Percentiles rank a stretch among this genome's conserved stretches.
Conservation (phyloP, 2,888 invertebrate genomes). For the Chirona hameri region DNA sequence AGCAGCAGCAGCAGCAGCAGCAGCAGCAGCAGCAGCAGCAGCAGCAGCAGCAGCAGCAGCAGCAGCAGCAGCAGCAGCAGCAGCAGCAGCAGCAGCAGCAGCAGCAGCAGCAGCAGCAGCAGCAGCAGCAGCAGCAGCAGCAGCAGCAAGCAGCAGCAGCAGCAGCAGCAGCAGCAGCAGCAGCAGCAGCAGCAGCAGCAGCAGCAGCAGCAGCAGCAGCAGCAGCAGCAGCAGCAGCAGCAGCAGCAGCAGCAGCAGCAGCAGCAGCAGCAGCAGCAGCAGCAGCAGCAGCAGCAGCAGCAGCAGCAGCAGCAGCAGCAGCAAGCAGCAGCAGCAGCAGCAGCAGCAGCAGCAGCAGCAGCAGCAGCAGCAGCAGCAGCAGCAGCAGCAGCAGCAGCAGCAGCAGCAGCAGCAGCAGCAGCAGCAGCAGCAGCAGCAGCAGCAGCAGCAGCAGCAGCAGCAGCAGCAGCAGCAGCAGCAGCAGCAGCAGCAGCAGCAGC, state of each 20-base stretch:
- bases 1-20: background rate
- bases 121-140: background rate
- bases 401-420: background rate
- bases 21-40: slow-evolving; percentile 13
- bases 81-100: background rate
- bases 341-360: slow-evolving; percentile 13
- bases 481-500: slow-evolving; percentile 24
- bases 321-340: too few species aligned
- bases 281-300: background rate
- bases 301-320: background rate
- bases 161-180: background rate
- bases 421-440: background rate
- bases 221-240: background rate
- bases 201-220: background rate
- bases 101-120: background rate
- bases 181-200: slow-evolving; percentile 13
- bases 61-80: background rate
- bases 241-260: background rate
- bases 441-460: background rate
- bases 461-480: background rate
- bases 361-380: background rate
- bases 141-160: too few species aligned
- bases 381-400: background rate
- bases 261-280: background rate
- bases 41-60: background rate